phyloP scores from a whole-genome alignment of 35 echinoderm and acorn worm species.

The Holothuria glaberrima region DNA sequence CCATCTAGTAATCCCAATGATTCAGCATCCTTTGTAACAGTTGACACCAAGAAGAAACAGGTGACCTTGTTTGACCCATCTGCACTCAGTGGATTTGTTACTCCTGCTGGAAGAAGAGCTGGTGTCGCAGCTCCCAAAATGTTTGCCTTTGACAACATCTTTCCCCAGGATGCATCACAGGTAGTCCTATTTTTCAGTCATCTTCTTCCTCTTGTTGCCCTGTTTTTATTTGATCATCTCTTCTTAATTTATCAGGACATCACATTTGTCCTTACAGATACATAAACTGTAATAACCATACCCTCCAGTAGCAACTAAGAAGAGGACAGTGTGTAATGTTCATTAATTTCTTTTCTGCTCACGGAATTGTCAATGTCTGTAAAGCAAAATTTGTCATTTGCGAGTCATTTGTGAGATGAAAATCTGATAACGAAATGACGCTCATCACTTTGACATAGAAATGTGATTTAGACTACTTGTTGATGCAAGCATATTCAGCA shows the following conservation, averaged over 20 bases:
- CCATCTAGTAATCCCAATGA: slow-evolving; percentile 88
- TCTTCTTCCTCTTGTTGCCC: not conserved
- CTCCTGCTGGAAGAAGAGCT: slow-evolving; percentile 80
- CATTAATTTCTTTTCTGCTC: not conserved
- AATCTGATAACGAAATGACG: not conserved
- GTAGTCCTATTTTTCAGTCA: slow-evolving; percentile 48
- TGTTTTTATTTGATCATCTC: not conserved
- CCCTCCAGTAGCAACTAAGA: not conserved
- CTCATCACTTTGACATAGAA: too few species aligned
- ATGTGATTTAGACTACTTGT: too few species aligned
- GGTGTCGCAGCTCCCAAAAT: slow-evolving; percentile 97
- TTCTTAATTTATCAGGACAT: not conserved
- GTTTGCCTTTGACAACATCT: slow-evolving; percentile 98
- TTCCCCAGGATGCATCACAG: slow-evolving; percentile 91
- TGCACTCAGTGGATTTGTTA: slow-evolving; percentile 83
- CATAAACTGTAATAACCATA: not conserved
- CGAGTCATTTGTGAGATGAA: not conserved
- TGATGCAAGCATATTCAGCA: too few species aligned
- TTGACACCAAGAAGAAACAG: slow-evolving; percentile 97
- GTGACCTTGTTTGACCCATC: slow-evolving; percentile 98
- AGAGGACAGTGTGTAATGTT: not conserved
- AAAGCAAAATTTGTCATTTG: not conserved
- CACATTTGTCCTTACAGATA: too few species aligned
- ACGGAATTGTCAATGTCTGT: not conserved
- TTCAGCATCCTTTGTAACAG: slow-evolving; percentile 86